Base-by-base conservation (phyloP, 2,888 invertebrate species). In the Stegana nigrithorax region DNA sequence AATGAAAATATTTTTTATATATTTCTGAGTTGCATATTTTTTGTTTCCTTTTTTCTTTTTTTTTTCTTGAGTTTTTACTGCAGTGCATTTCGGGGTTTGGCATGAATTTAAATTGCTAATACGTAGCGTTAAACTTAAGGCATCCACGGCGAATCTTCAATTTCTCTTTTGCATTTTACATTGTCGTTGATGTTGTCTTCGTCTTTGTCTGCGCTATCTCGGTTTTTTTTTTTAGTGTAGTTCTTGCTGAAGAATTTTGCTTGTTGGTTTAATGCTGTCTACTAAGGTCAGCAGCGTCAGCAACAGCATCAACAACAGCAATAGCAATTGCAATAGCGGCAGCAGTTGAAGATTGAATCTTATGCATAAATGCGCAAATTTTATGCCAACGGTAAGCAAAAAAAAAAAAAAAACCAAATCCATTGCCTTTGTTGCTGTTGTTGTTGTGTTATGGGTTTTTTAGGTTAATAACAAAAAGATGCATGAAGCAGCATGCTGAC, bases 231-330 rank as follows among this genome's bases (percentile, higher is more conserved):
- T 4, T 45, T 47, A 17, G 32, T 19, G 36, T 51, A 10, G 36
- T 55, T 55, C 8, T 55, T n/a, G n/a, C n/a, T n/a, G n/a, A n/a
- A n/a, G n/a, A n/a, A n/a, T n/a, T n/a, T n/a, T n/a, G n/a, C n/a
- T n/a, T n/a, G n/a, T n/a, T n/a, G n/a, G n/a, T n/a, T n/a, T n/a
- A n/a, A n/a, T 44, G 21, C 17, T 56, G 19, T 23, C 47, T 26
- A 17, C 59, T 59, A 47, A 55, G 60, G 76, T 72, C 75, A 72
- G 65, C 63, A 45, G 61, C 69, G n/a, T n/a, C n/a, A n/a, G n/a
- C n/a, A n/a, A n/a, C n/a, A n/a, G n/a, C n/a, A n/a, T n/a, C n/a
- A n/a, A n/a, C n/a, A n/a, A n/a, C n/a, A 63, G 60, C 61, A 58
- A 21, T 65, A 65, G 25, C 64, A 64, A 56, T 58, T 60, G 10